Evolutionary conservation across 2,797 vertebrate genomes (phyloP).

Genomic region (Manis javanica): DNA sequence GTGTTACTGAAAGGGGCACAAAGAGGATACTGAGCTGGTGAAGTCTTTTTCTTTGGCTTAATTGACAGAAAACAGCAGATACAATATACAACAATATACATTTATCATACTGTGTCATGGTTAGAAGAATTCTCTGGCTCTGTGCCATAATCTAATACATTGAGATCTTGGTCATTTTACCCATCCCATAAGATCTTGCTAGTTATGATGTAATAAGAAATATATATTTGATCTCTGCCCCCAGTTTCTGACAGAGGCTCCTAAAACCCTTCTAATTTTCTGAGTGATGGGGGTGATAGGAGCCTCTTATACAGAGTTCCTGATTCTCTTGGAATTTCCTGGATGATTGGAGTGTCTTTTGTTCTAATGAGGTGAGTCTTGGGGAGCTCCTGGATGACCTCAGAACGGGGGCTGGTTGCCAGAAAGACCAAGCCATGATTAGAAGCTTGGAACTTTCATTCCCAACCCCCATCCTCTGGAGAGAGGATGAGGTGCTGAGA

Average conservation of each 20-base stretch:
- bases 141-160: background rate
- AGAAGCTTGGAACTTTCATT: background rate
- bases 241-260: background rate
- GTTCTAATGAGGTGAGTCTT: background rate
- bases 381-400: background rate
- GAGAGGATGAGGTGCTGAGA: background rate
- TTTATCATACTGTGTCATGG: background rate
- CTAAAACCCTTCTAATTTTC: background rate
- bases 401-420: background rate
- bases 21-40: background rate
- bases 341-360: background rate
- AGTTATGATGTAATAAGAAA: background rate
- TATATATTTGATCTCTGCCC: background rate
- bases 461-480: background rate
- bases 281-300: background rate
- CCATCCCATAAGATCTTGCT: background rate
- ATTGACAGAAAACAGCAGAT: background rate
- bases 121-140: background rate
- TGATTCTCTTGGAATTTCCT: background rate
- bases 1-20: background rate
- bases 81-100: background rate
- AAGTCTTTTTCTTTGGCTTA: constrained; percentile 14
- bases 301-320: background rate
- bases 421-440: background rate
- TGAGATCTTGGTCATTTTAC: background rate